These are phyloP conservation scores for Oscheius sp. DNA, from an alignment of 2,888 invertebrate species.

Conservation along the genomic window DNA sequence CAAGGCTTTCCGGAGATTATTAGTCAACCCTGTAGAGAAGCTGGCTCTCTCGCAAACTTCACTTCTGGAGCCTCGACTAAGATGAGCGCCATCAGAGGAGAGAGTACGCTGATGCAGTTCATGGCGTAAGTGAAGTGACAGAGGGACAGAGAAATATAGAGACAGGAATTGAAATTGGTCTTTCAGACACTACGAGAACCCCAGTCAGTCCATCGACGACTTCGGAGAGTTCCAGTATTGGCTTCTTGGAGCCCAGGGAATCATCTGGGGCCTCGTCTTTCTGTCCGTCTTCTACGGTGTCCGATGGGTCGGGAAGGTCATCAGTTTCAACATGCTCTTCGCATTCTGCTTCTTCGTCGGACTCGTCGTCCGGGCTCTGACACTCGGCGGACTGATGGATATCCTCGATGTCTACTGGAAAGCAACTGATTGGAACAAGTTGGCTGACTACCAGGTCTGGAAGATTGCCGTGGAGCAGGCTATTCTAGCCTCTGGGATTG, in stretches of 20 bases:
- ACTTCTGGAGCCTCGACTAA: slow-evolving; percentile 47
- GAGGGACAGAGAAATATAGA: no score
- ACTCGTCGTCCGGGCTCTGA: slow-evolving; percentile 54
- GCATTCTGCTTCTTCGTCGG: slow-evolving; percentile 48
- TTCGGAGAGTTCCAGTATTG: slow-evolving; percentile 66
- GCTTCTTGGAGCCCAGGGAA: slow-evolving; percentile 65
- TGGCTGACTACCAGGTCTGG: slow-evolving; percentile 70
- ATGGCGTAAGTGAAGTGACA: slow-evolving; percentile 50
- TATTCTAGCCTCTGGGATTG: slow-evolving; percentile 71
- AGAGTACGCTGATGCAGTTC: slow-evolving; percentile 69
- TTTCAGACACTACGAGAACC: slow-evolving; percentile 63
- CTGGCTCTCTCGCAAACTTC: slow-evolving; percentile 63
- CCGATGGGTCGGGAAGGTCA: slow-evolving; percentile 69
- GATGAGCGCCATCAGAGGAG: slow-evolving; percentile 57
- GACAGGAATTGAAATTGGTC: no score
- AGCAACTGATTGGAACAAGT: slow-evolving; percentile 68
- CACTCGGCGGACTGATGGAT: slow-evolving; percentile 61
- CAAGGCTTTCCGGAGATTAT: slow-evolving; percentile 67
- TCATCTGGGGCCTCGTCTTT: slow-evolving; percentile 70
- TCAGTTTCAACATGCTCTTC: slow-evolving; percentile 44
- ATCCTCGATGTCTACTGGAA: slow-evolving; percentile 63
- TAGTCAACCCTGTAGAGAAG: slow-evolving; percentile 60
- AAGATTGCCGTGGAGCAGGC: slow-evolving; percentile 69
- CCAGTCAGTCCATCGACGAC: slow-evolving; percentile 63
- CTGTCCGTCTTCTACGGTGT: slow-evolving; percentile 72